A percentile compares a stretch with the other conserved stretches of the same genome.
phyloP scores from a whole-genome alignment of 2,888 invertebrate genomes.

The Leucophora obtusa region DNA sequence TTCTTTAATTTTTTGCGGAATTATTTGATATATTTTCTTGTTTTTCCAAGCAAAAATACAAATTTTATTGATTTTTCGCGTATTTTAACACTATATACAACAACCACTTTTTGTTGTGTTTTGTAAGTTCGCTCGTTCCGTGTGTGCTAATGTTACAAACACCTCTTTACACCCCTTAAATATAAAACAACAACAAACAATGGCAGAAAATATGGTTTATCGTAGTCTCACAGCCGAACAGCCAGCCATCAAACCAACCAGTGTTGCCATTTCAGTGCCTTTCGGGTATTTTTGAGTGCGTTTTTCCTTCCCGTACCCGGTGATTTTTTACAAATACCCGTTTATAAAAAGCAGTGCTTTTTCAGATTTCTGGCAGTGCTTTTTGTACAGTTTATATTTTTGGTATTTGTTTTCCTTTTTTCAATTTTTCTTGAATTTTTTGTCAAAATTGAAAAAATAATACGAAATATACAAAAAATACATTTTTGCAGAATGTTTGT shows the following conservation, averaged over 20 bases:
- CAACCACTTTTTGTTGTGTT: slow-evolving; percentile 19
- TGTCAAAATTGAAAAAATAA: no score
- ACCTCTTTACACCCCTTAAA: slow-evolving; percentile 44
- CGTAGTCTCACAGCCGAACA: slow-evolving; percentile 39
- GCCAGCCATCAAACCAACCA: slow-evolving; percentile 28
- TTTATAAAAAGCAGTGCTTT: no score
- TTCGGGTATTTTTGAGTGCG: no score
- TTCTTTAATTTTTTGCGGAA: slow-evolving; percentile 15
- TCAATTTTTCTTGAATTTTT: no score
- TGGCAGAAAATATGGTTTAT: slow-evolving; percentile 41
- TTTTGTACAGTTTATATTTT: no score
- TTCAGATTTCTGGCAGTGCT: no score
- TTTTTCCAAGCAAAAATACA: slow-evolving; percentile 34
- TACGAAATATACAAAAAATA: no score
- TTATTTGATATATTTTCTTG: slow-evolving; percentile 12
- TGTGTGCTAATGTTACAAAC: slow-evolving; percentile 29
- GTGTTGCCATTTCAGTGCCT: no score
- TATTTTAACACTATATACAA: slow-evolving; percentile 37
- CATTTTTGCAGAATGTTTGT: no score
- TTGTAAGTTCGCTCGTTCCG: slow-evolving; percentile 31
- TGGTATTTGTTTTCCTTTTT: no score
- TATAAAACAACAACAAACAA: slow-evolving; percentile 1
- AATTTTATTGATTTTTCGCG: slow-evolving; percentile 57
- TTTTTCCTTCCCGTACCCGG: no score
- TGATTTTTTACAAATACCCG: no score